Conservation (phyloP, 2,113 vertebrate species). For the Podarcis raffonei region DNA sequence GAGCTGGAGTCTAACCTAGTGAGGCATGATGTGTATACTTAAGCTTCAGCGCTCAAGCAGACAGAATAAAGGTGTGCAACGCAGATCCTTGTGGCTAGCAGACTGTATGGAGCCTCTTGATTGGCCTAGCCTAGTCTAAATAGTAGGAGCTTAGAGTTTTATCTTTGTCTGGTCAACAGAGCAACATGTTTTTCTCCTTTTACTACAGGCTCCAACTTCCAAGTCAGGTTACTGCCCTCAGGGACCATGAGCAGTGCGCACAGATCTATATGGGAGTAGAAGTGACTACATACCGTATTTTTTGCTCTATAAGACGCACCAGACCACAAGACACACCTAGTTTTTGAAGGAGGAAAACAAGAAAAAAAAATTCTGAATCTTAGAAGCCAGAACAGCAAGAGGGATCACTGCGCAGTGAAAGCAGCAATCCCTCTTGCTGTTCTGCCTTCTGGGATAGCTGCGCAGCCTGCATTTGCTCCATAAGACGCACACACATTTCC, state of each 20-base stretch:
- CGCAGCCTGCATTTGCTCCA: too few species aligned
- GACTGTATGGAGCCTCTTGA: not conserved
- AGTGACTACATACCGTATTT: not conserved
- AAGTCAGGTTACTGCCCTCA: not conserved
- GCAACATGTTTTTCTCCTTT: not conserved
- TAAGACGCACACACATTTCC: too few species aligned
- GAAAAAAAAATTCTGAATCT: too few species aligned
- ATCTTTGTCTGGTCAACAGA: not conserved
- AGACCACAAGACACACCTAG: too few species aligned
- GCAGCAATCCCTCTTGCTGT: too few species aligned
- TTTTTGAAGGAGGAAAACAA: too few species aligned
- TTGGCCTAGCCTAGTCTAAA: not conserved
- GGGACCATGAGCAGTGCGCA: not conserved
- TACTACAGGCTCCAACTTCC: not conserved
- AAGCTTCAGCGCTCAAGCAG: not conserved
- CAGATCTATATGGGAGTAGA: not conserved
- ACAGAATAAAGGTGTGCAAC: not conserved
- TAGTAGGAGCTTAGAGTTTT: too few species aligned
- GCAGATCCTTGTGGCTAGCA: not conserved
- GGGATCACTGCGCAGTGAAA: too few species aligned
- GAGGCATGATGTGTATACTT: not conserved
- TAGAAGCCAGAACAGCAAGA: too few species aligned
- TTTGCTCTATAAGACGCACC: too few species aligned
- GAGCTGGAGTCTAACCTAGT: not conserved
- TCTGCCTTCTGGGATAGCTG: too few species aligned